Conservation (phyloP, 2,113 vertebrate species). For the Podilymbus podiceps region DNA sequence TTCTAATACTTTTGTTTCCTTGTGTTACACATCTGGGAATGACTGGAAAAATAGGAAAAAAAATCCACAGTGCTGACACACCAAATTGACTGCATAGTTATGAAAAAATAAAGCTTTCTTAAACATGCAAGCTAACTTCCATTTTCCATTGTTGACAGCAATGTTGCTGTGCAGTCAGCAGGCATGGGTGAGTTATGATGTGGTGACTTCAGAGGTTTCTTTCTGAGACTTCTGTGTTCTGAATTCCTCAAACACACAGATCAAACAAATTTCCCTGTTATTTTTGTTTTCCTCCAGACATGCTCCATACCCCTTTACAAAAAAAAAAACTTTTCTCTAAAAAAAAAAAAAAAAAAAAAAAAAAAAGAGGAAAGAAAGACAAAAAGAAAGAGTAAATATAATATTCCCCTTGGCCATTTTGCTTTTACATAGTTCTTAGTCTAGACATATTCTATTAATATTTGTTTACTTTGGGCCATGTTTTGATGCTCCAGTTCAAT, state of each 20-base stretch:
- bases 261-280: background rate
- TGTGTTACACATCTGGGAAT: background rate
- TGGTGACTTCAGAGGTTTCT: background rate
- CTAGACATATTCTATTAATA: background rate
- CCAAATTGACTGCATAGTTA: background rate
- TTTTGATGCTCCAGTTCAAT: background rate
- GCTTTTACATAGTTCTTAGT: background rate
- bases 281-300: background rate
- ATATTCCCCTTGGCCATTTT: background rate
- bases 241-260: background rate
- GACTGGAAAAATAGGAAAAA: background rate
- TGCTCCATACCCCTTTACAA: background rate
- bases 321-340: background rate
- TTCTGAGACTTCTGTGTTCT: background rate
- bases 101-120: background rate
- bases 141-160: background rate
- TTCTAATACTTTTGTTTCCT: background rate
- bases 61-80: background rate
- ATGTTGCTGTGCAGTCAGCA: background rate
- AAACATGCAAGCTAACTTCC: background rate
- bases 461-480: background rate
- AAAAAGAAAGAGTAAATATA: background rate
- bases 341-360: background rate
- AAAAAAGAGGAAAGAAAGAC: background rate
- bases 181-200: background rate